Evolutionary conservation across 2,113 vertebrate genomes (phyloP), one percentile per base, ranked within the genome.

Genomic region (Alligator mississippiensis): DNA sequence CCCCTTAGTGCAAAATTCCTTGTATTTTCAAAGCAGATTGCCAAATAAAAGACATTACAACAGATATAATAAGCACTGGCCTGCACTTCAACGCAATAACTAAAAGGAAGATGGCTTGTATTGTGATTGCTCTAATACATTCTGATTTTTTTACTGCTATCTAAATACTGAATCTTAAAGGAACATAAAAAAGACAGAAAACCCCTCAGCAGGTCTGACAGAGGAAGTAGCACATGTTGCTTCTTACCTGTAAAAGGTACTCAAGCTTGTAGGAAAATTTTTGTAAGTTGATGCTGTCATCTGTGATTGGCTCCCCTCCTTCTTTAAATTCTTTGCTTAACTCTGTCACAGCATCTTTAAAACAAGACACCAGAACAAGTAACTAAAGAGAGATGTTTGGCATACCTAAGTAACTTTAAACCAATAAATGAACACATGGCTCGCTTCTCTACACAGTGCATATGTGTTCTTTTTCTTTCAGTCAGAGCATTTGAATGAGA

Each of bases 221-320:
- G 13, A 60, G 25, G 61, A 77, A 76, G 82, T 2, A 3, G 84
- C 38, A 88, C 13, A 80, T 4, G 58, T 55, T 2, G 74, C 21
- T 61, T 95, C 97, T 97, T 94, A 99, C 99, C 98, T 99, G 99
- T 57, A 99, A 96, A 91, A 99, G 98, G 91, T 99, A 99, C 87
- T 99, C 99, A 6, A 99, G 98, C 90, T 99, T 99, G 89, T 98
- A 99, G 89, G 98, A 99, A 94, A 99, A 99, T 93, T 99, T 99
- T 91, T 99, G 99, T 93, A 99, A 97, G 96, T 97, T 99, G 94
- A 97, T 82, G 84, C 98, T 99, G 97, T 99, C 99, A 55, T 99
- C 99, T 11, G 99, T 99, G 90, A 99, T 96, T 0, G 99, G 99
- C 82, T 99, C 99, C 28, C 98, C 98, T n/a, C 92, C 97, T 91